These are phyloP conservation scores for Aphis craccivora DNA, from an alignment of 1,140 invertebrate species.

Conservation along the genomic window DNA sequence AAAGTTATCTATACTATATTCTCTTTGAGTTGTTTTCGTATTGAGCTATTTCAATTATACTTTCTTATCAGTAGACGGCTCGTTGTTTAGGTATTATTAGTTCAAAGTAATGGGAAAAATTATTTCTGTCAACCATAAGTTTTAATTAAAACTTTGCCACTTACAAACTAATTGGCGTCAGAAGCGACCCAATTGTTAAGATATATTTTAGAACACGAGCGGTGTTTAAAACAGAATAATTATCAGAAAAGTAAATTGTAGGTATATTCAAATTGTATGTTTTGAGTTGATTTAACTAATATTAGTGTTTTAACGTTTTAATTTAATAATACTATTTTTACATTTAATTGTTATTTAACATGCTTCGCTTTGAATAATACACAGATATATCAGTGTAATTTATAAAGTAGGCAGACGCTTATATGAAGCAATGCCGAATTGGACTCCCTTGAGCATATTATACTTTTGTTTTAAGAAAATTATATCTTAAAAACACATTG, in stretches of 20 bases:
- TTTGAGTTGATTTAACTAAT: neutral
- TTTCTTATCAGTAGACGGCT: neutral
- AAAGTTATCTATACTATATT: neutral
- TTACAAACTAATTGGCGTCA: neutral
- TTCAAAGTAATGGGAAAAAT: neutral
- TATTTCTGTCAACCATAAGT: neutral
- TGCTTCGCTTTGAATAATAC: too few relatives aligned
- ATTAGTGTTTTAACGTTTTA: neutral
- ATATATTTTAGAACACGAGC: neutral
- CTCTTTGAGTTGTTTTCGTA: neutral
- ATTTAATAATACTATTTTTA: neutral
- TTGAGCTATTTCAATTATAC: neutral
- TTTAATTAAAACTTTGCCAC: constrained; percentile 38
- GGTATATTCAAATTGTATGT: neutral
- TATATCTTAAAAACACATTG: neutral
- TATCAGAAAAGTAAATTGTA: neutral
- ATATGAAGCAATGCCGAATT: too few relatives aligned
- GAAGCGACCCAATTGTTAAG: neutral
- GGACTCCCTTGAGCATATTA: neutral
- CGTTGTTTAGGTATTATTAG: neutral
- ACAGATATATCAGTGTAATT: neutral
- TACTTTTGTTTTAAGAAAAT: neutral
- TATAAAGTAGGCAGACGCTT: neutral
- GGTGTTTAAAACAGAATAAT: neutral
- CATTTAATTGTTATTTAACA: too few relatives aligned